Base-by-base conservation (phyloP, 2,888 invertebrate species). In the Norana najaformis region DNA sequence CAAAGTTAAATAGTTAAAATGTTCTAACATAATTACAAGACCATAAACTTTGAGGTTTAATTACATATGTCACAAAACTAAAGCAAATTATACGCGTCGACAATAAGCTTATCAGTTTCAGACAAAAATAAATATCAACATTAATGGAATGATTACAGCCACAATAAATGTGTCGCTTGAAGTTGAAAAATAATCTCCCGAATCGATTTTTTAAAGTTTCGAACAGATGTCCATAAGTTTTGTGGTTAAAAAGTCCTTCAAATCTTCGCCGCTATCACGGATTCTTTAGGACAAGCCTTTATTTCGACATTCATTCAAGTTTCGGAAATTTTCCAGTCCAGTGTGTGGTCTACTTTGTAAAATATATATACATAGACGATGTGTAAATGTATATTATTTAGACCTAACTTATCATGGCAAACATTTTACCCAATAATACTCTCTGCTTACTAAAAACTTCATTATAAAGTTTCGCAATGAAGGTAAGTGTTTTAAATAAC, bases 81-180 rank as follows among this genome's bases (percentile, higher is more conserved):
- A 85, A 85, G 37, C 85, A 37, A 85, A 85, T 85, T 85, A 85
- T 69, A 69, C 85, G 37, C 35, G 85, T 85, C 37, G 85, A 85
- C 85, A 85, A 85, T 37, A 23, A 85, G 36, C 85, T 85, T 85
- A 37, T 85, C 85, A 85, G 85, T 37, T 37, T 85, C 23, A 36
- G 85, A 85, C 37, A 85, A 85, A 85, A 85, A 85, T 85, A 85
- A 85, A 85, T 36, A 85, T 85, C 85, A 85, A 85, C 85, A 85
- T 37, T 85, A 20, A 85, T 85, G 85, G 85, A 85, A 85, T 85
- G 85, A 20, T 85, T 85, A 37, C 85, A 85, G 85, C 85, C 35
- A 37, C 85, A 35, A 85, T 37, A 85, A 85, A 30, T 36, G 37
- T 85, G 85, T 85, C 13, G 35, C 34, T 36, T 85, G 85, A 85